Percentiles rank a stretch among this genome's conserved stretches.
Evolutionary conservation across 2,888 invertebrate genomes (phyloP).

Genomic region (Dynastes grantii): DNA sequence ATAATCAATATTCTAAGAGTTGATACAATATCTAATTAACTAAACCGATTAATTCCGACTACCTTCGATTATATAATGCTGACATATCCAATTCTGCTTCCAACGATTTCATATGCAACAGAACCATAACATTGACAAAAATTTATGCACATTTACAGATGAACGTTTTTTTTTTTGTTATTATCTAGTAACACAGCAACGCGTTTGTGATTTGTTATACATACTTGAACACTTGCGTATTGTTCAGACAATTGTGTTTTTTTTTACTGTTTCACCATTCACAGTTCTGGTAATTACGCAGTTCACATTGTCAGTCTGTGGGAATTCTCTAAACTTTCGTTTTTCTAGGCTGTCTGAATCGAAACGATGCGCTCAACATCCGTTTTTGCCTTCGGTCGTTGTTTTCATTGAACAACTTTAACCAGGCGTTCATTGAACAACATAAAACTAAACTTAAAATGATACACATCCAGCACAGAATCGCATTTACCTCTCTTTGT

Average conservation of each 20-base stretch:
- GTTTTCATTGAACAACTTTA: neutral
- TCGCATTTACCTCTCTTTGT: neutral
- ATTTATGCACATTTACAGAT: slow-evolving; percentile 20
- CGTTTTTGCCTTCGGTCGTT: slow-evolving; percentile 24
- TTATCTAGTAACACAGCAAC: slow-evolving; percentile 25
- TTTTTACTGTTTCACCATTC: slow-evolving; percentile 43
- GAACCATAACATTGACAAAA: slow-evolving; percentile 8
- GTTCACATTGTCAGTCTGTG: slow-evolving; percentile 49
- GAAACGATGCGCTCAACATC: slow-evolving; percentile 48
- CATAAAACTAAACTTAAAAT: slow-evolving; percentile 10
- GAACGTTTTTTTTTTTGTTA: slow-evolving; percentile 15
- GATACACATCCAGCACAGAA: neutral
- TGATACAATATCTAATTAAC: too few relatives aligned
- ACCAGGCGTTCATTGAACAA: slow-evolving; percentile 9
- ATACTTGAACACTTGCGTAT: slow-evolving; percentile 47
- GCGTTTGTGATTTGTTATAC: slow-evolving; percentile 32
- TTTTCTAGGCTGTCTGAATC: slow-evolving; percentile 50
- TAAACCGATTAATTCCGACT: too few relatives aligned
- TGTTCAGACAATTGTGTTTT: slow-evolving; percentile 33
- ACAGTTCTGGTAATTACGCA: slow-evolving; percentile 50
- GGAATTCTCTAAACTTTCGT: slow-evolving; percentile 52
- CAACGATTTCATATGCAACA: too few relatives aligned
- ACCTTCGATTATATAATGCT: too few relatives aligned
- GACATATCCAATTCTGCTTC: too few relatives aligned
- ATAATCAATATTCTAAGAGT: too few relatives aligned